Evolutionary conservation across 1,140 invertebrate species (phyloP), one percentile per base, ranked within the genome.

Genomic region (Sycobia sp.): DNA sequence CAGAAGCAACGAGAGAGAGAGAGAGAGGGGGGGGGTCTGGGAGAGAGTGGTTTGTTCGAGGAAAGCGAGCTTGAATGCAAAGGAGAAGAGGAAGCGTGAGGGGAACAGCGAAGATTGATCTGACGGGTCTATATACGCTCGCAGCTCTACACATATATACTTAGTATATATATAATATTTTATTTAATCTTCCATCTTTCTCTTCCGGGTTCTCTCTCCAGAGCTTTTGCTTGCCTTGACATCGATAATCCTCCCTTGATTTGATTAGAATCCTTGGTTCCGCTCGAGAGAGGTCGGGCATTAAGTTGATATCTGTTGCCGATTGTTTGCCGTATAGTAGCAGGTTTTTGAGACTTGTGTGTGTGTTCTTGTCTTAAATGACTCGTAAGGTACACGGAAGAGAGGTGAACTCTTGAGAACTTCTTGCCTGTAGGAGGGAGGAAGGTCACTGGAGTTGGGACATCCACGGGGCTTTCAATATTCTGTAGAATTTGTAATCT

Each of bases 91-190:
- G 14, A 10, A 68, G 65, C 68, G 65, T 63, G 59, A 71, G 69
- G 71, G 71, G 71, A 76, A 70, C 71, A 73, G 67, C 67, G 70
- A 77, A 77, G 76, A 78, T 78, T 78, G 76, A 78, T 78, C 74
- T 76, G 76, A 11, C 73, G 65, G 71, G 25, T 43, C 1, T 20
- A 16, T 22, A 3, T 32, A 9, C 36, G n/a, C 16, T 23, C 16
- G 8, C 11, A 5, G 3, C 41, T 43, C 41, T 4, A 18, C 41
- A 4, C 14, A 25, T 39, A 27, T 41, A 36, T 39, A 11, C 36
- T 41, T n/a, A n/a, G n/a, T n/a, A n/a, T n/a, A 55, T 43, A 55
- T 43, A 55, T 67, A 66, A 66, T 67, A 64, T 74, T 77, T 75
- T 73, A 76, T 75, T 76, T 71, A 68, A 75, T 76, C 69, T 65